These are phyloP conservation scores for Arctocebus calabarensis DNA, from an alignment of 2,797 vertebrate species.

Conservation along the genomic window DNA sequence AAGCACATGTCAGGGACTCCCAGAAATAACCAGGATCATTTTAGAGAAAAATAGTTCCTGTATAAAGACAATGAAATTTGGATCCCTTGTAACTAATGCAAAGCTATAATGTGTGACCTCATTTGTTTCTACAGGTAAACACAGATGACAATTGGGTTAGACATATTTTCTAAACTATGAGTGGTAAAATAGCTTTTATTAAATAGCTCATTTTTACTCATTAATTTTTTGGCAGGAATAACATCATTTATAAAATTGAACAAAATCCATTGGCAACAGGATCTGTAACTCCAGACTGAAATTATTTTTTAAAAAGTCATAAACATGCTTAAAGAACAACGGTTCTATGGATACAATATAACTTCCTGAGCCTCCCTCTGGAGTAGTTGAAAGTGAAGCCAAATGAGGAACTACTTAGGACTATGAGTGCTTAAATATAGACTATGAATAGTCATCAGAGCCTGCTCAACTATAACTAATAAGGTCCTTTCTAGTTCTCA, in stretches of 20 bases:
- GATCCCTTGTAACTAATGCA: neutral
- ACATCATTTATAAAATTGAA: neutral
- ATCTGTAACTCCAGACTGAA: conserved; percentile 39
- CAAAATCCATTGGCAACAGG: neutral
- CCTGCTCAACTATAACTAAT: neutral
- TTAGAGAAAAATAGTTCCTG: neutral
- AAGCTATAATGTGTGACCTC: neutral
- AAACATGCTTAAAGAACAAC: neutral
- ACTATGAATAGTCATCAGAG: neutral
- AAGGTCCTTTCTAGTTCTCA: neutral
- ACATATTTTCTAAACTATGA: conserved; percentile 29
- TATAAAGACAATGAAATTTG: conserved; percentile 17
- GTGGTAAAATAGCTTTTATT: neutral
- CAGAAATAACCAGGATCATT: conserved; percentile 44
- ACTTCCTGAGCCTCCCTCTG: neutral
- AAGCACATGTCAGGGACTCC: neutral
- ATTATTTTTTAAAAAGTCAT: neutral
- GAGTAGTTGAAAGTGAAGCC: neutral
- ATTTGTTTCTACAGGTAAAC: neutral
- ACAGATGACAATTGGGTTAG: neutral
- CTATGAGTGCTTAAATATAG: neutral
- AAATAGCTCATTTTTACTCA: neutral
- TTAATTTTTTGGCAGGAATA: neutral
- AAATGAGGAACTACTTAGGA: neutral
- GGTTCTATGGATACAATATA: neutral